A percentile compares a stretch with the other conserved stretches of the same genome.
phyloP scores from a whole-genome alignment of 2,888 invertebrate genomes.

The Cheilosia variabilis region DNA sequence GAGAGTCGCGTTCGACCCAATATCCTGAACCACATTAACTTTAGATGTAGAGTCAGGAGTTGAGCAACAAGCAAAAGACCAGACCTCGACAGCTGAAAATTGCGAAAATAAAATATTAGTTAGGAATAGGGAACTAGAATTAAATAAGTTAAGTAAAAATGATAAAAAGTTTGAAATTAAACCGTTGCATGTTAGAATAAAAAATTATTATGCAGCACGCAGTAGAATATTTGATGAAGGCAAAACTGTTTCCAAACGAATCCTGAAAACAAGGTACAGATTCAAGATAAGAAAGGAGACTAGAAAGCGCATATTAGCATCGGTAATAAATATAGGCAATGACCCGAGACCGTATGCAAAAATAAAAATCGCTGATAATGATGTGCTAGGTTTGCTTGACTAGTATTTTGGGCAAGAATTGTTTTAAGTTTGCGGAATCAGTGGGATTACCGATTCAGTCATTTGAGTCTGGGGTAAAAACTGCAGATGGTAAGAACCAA shows the following conservation, averaged over 20 bases:
- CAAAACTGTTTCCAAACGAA: neutral
- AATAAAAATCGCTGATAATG: neutral
- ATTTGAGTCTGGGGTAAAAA: neutral
- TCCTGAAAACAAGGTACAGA: neutral
- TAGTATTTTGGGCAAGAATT: neutral
- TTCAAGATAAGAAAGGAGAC: neutral
- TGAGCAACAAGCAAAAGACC: too few relatives aligned
- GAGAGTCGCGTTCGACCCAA: neutral
- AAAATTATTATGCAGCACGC: neutral
- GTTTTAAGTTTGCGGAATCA: neutral
- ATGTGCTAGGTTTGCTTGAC: slow-evolving; percentile 9
- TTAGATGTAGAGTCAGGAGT: too few relatives aligned
- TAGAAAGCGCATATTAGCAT: neutral
- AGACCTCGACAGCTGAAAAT: neutral
- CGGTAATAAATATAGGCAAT: neutral
- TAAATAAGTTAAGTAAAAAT: neutral
- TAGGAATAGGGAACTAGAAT: too few relatives aligned
- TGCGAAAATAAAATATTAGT: too few relatives aligned
- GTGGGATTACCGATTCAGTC: neutral
- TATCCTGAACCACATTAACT: neutral
- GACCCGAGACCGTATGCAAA: neutral
- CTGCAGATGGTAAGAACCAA: slow-evolving; percentile 1
- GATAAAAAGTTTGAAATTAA: neutral
- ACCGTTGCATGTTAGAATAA: neutral
- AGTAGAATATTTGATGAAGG: neutral